Evolutionary conservation across 2,797 vertebrate species (phyloP), one percentile per base, ranked within the genome.

Genomic region (Sebastes matsubarae): DNA sequence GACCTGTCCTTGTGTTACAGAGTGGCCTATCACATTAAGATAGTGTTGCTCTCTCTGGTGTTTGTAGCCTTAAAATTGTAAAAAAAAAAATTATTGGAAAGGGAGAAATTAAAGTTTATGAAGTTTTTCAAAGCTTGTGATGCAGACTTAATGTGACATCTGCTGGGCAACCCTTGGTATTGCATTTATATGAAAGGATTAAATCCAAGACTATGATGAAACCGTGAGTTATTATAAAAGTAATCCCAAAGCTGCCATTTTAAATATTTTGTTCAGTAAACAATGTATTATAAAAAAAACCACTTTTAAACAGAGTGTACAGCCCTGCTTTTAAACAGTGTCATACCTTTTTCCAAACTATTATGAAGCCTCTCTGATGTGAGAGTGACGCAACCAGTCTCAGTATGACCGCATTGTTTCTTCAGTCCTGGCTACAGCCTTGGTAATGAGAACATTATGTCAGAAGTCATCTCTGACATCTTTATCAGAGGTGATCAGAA

Each of bases 101-200:
- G 8, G 7, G 22, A 22, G 14, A 68, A 79, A 18, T 52, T 3
- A 27, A 10, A 14, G 6, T 13, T 30, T 13, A 36, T 75, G n/a
- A 59, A 64, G 10, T 67, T 54, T 55, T 20, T 52, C 50, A 36
- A 22, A 72, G 69, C 3, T 42, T 69, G 1, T 22, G 7, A 29
- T 36, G 18, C 20, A 77, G 46, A 70, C n/a, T 55, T 32, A 52
- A n/a, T 64, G 27, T 27, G 46, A 77, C 77, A 81, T 68, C 78
- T 87, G 36, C 61, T 81, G 77, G 74, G 6, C 11, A 0, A 61
- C 11, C 0, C 2, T 24, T 50, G 27, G 27, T 60, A 69, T 27
- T 77, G 27, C 54, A 69, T 77, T 64, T 64, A 36, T 11, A 42
- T 1, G 11, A 36, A 36, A 59, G 34, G 7, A 4, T 58, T 27